Evolutionary conservation across 2,888 invertebrate genomes (phyloP), one percentile per base, ranked within the genome.

Genomic region (Nomada hirtipes): DNA sequence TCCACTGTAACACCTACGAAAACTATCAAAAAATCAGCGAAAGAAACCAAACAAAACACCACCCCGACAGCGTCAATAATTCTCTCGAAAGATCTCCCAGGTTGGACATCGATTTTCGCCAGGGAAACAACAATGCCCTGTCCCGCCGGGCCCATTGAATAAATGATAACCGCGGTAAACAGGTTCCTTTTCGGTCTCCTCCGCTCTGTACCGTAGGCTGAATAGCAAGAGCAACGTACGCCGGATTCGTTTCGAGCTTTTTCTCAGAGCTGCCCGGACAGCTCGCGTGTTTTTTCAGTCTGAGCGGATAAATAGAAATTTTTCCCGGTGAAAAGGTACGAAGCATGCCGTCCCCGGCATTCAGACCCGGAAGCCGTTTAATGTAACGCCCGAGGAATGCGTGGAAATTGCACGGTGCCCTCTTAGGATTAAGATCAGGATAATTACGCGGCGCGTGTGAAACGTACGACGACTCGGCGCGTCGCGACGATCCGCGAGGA

Each of bases 271-370:
- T 13, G n/a, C 20, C 13, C 47, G 47, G 0, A 4, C 42, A 23
- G 53, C 55, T 52, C 55, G 61, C 26, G 50, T 65, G 64, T 59
- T 72, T 75, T 75, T 63, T 60, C 83, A 83, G 67, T 82, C 67
- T 67, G 63, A 52, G 57, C 72, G 79, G 75, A 82, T 79, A 86
- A 86, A 86, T 77, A 86, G 77, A 86, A 77, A 76, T 86, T 86
- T 86, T 76, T 64, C 44, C 44, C 61, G 26, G 59, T 63, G 74
- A 82, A 82, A 75, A 64, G 67, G 75, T 63, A 55, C 64, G 47
- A 29, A 4, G 42, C 36, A 10, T 18, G 18, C 29, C 60, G 29
- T 50, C 44, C 59, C 61, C 53, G 69, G 60, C 64, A 86, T 84
- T 86, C 74, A 83, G 57, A 59, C 59, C 42, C 79, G 76, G 79